A percentile compares a stretch with the other conserved stretches of the same genome.
Conservation (phyloP, 2,797 vertebrate species). For the Dromococcyx pavoninus region DNA sequence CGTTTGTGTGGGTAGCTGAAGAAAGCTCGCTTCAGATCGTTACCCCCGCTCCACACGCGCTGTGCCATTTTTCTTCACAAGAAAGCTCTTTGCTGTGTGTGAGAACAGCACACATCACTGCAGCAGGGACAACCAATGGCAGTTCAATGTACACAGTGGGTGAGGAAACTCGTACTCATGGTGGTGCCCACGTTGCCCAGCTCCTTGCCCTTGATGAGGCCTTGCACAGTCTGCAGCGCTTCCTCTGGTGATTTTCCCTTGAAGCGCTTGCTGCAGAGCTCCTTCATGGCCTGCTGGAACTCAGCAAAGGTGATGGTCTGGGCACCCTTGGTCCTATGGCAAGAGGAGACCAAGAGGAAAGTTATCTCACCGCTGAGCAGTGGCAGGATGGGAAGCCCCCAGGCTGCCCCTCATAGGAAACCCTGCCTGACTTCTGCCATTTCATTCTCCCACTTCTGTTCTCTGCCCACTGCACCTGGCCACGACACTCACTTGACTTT, state of each 20-base stretch:
- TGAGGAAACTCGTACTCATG: slow-evolving; percentile 70
- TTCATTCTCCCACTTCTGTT: fast-evolving
- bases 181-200: slow-evolving; percentile 78
- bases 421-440: fast-evolving
- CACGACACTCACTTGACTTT: slow-evolving; percentile 86
- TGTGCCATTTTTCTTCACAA: too few relatives aligned
- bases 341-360: background rate
- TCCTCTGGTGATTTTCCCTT: slow-evolving; percentile 82
- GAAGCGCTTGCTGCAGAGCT: slow-evolving; percentile 84
- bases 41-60: too few relatives aligned
- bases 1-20: too few relatives aligned
- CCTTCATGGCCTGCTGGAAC: slow-evolving; percentile 85
- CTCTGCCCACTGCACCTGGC: background rate
- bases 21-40: too few relatives aligned
- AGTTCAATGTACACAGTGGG: background rate
- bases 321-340: slow-evolving; percentile 80
- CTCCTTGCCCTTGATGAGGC: slow-evolving; percentile 83
- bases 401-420: fast-evolving
- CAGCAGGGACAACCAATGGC: fast-evolving
- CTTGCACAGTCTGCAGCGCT: slow-evolving; percentile 76
- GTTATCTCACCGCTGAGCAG: fast-evolving
- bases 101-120: background rate
- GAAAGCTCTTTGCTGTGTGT: background rate
- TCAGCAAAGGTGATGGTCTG: slow-evolving; percentile 86
- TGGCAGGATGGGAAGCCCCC: background rate